Conservation (phyloP, 2,888 invertebrate species). For the Opisthograptis luteolata region DNA sequence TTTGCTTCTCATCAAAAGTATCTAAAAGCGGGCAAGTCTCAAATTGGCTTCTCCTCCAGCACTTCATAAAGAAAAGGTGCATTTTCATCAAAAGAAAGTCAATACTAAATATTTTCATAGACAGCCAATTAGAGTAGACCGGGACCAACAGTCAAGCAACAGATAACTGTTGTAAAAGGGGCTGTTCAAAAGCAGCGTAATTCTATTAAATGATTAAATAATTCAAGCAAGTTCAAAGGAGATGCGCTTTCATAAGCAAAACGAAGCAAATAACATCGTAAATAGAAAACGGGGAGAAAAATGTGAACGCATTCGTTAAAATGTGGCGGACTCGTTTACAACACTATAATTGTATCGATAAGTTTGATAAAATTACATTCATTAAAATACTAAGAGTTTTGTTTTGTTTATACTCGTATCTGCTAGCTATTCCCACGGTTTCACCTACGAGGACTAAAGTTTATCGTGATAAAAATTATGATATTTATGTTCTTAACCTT, state of each 20-base stretch:
- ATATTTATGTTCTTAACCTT: too few relatives aligned
- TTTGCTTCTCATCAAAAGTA: constrained; percentile 31
- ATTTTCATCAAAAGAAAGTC: constrained; percentile 51
- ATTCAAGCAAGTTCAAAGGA: constrained; percentile 80
- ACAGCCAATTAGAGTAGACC: constrained; percentile 68
- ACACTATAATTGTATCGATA: constrained; percentile 41
- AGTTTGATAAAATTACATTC: neutral
- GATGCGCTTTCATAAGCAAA: constrained; percentile 78
- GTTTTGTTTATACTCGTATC: too few relatives aligned
- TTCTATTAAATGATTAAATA: constrained; percentile 83
- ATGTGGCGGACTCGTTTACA: constrained; percentile 41
- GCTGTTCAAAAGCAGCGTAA: constrained; percentile 65
- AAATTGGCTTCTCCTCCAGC: constrained; percentile 27
- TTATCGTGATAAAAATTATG: too few relatives aligned
- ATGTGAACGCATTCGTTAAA: constrained; percentile 60
- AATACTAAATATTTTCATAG: constrained; percentile 67
- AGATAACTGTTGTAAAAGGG: too few relatives aligned
- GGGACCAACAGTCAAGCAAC: constrained; percentile 54
- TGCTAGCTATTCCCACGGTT: too few relatives aligned
- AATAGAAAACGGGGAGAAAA: constrained; percentile 66
- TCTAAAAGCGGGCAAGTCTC: constrained; percentile 18
- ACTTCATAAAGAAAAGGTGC: constrained; percentile 38
- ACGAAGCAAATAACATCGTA: constrained; percentile 72
- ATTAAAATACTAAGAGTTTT: too few relatives aligned
- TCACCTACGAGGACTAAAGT: too few relatives aligned